These are phyloP conservation scores for Brachionus sp. DNA, from an alignment of 1,140 invertebrate genomes.

Conservation along the genomic window DNA sequence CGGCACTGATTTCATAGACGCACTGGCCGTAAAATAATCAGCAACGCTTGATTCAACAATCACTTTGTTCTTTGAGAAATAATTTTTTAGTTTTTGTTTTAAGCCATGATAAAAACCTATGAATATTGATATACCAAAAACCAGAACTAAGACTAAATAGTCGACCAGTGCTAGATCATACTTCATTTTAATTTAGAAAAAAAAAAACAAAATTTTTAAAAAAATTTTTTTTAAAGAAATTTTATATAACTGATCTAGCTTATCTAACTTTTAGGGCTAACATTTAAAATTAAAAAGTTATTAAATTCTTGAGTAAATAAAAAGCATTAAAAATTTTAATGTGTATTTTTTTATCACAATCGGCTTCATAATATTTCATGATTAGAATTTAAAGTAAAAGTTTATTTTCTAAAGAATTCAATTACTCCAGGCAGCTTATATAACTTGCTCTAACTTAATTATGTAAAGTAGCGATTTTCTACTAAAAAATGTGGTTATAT, in stretches of 20 bases:
- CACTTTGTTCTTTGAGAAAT: neutral
- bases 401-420: neutral
- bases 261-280: neutral
- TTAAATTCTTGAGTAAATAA: neutral
- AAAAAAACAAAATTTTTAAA: neutral
- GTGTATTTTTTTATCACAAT: neutral
- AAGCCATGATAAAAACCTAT: conserved; percentile 1
- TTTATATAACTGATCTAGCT: neutral
- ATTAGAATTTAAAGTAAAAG: neutral
- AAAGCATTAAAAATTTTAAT: neutral
- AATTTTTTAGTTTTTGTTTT: neutral
- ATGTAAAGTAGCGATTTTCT: neutral
- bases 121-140: neutral
- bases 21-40: neutral
- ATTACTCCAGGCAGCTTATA: neutral
- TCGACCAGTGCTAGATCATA: neutral
- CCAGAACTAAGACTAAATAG: neutral
- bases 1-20: neutral
- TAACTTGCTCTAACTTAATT: neutral
- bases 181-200: conserved; percentile 4
- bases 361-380: neutral
- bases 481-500: neutral
- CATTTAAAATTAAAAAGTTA: neutral
- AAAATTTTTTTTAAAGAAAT: neutral
- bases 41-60: neutral